Evolutionary conservation across 2,797 vertebrate genomes (phyloP), one percentile per base, ranked within the genome.

Genomic region (Gorsachius magnificus): DNA sequence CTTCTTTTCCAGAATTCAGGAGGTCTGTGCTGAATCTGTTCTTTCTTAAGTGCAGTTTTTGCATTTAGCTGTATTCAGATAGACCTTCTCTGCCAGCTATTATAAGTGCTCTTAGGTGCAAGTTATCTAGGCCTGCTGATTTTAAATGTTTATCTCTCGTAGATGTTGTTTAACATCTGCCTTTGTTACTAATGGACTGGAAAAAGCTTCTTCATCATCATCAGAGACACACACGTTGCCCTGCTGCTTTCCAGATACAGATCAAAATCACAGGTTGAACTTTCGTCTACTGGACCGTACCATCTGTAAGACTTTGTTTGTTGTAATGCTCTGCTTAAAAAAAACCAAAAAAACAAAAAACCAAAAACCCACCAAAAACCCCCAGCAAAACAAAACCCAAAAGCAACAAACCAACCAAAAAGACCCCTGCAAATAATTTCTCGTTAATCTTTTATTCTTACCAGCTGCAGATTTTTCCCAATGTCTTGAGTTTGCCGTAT

Each of bases 91-190:
- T 80, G 93, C 66, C 89, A 85, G 58, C 46, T 75, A 19, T 70
- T 64, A 3, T 54, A 58, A 93, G 76, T 46, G 74, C 43, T 94
- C 45, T 71, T 71, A 93, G 89, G 84, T 93, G 60, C 65, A 83
- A 89, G 38, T 57, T 80, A 36, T 35, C 87, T 91, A 85, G 76
- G 79, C 68, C 84, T 87, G 60, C 53, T 93, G 64, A 46, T 91
- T 86, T 78, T 5, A 61, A 85, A 83, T 96, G 87, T 95, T 94
- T 96, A 71, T 71, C 33, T 87, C 79, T 87, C 0, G 0, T 74
- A 68, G 75, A 85, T 89, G 57, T 91, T 92, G 94, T 90, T 97
- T 94, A 93, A 94, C 76, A 87, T 95, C 79, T 92, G 53, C 61
- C 36, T 85, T 68, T 89, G 53, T 91, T 86, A 68, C 61, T 96